Conservation (phyloP, 2,113 vertebrate species). For the Cisticola juncidis region DNA sequence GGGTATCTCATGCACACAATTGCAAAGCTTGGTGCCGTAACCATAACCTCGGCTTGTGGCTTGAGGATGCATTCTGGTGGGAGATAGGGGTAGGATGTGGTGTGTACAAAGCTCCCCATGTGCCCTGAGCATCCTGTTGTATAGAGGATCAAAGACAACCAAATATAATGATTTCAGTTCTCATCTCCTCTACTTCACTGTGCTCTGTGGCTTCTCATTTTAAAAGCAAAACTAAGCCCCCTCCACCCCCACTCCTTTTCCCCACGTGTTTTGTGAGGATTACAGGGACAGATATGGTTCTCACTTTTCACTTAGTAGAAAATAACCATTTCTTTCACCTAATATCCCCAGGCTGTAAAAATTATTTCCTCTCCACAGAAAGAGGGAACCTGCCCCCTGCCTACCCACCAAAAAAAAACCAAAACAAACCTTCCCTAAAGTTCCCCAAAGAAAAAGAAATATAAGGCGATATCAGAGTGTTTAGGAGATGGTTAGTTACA, state of each 20-base stretch:
- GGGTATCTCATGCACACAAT: fast-evolving
- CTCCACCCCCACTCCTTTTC: neutral
- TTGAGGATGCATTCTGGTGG: neutral
- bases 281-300: neutral
- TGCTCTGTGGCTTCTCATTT: neutral
- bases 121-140: neutral
- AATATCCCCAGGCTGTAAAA: neutral
- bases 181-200: neutral
- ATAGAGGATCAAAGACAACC: neutral
- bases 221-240: neutral
- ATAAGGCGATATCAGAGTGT: neutral
- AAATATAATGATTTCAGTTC: neutral
- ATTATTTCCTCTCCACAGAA: neutral
- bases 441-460: neutral
- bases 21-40: neutral
- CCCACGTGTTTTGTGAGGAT: neutral
- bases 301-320: neutral
- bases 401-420: fast-evolving
- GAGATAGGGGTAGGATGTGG: neutral
- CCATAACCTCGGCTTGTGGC: neutral
- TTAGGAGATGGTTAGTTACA: neutral
- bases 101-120: neutral
- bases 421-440: neutral
- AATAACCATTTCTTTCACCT: neutral
- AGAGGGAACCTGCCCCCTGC: fast-evolving